Evolutionary conservation across 2,888 invertebrate genomes (phyloP), one percentile per base, ranked within the genome.

Genomic region (Chouioia cunea): DNA sequence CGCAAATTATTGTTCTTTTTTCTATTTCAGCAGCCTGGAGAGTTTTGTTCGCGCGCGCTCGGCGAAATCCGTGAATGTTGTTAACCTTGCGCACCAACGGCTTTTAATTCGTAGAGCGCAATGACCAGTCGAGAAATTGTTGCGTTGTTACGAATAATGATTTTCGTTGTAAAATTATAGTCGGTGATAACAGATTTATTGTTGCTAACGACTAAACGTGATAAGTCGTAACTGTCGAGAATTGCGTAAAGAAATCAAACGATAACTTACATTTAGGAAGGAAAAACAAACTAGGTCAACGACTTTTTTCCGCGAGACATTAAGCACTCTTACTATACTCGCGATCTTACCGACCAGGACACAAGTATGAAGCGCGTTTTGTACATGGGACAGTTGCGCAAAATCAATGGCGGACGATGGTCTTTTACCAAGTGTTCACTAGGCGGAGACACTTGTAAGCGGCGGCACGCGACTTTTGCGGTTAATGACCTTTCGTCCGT

Each of bases 371-470:
- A 54, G 8, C n/a, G 15, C 23, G n/a, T 6, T 3, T 23, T 54
- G 22, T 54, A 54, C 23, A 54, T 12, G 27, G 36, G 36, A 54
- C n/a, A 54, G 23, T 54, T 27, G n/a, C 22, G 15, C 16, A 59
- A 59, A 22, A 53, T 54, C 47, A 46, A 47, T 64, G 46, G 56
- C 22, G 43, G 18, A 58, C n/a, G 16, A 4, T 22, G 10, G 23
- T 18, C 46, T n/a, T 81, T 80, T 77, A 71, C 69, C 75, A 59
- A 73, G 73, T 74, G 77, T 76, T 81, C 84, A 72, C 83, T 74
- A 84, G 84, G 77, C 81, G 83, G 83, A 83, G 83, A 67, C 83
- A 84, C 84, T 74, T 76, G 77, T 76, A 69, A 62, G 70, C 58
- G 70, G 36, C 36, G 6, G 12, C 36, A 36, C 36, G 36, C 36